Evolutionary conservation across 2,797 vertebrate species (phyloP).

Genomic region (Halcyon chelicuti): DNA sequence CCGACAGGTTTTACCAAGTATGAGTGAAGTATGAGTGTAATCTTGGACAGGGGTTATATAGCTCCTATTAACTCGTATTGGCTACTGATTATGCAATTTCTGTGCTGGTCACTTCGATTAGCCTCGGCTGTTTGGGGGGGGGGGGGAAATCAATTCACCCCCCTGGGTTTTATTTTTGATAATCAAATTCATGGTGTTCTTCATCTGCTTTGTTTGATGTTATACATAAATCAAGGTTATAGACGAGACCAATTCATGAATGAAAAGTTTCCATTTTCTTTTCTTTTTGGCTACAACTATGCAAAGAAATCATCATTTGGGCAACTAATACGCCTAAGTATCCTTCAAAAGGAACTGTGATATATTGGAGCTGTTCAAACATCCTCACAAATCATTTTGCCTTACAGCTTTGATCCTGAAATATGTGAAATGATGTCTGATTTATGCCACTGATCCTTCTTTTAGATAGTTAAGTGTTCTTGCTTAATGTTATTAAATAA

Average conservation of each 20-base stretch:
- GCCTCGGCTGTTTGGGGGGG: background rate
- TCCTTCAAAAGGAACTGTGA: conserved; percentile 74
- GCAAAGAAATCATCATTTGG: conserved; percentile 77
- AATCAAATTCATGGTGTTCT: conserved; percentile 46
- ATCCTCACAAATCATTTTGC: conserved; percentile 81
- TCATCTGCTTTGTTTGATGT: conserved; percentile 71
- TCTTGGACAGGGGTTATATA: background rate
- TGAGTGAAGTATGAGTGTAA: conserved; percentile 27
- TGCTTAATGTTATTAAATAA: conserved; percentile 83
- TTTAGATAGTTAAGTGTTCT: conserved; percentile 80
- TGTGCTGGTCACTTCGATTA: conserved; percentile 61
- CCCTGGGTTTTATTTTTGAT: conserved; percentile 70
- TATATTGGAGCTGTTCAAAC: conserved; percentile 77
- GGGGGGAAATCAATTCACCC: conserved; percentile 21
- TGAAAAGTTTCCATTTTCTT: conserved; percentile 72
- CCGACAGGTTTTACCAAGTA: background rate
- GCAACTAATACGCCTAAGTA: conserved; percentile 82
- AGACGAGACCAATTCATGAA: conserved; percentile 56
- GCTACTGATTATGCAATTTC: conserved; percentile 47
- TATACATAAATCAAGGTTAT: conserved; percentile 70
- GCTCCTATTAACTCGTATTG: conserved; percentile 11
- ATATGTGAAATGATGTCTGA: conserved; percentile 81
- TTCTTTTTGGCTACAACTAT: conserved; percentile 67
- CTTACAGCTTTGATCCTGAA: conserved; percentile 81
- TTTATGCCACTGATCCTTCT: conserved; percentile 80